These are phyloP conservation scores for Psammodynastes pulverulentus DNA, from an alignment of 2,113 vertebrate species.

Conservation along the genomic window DNA sequence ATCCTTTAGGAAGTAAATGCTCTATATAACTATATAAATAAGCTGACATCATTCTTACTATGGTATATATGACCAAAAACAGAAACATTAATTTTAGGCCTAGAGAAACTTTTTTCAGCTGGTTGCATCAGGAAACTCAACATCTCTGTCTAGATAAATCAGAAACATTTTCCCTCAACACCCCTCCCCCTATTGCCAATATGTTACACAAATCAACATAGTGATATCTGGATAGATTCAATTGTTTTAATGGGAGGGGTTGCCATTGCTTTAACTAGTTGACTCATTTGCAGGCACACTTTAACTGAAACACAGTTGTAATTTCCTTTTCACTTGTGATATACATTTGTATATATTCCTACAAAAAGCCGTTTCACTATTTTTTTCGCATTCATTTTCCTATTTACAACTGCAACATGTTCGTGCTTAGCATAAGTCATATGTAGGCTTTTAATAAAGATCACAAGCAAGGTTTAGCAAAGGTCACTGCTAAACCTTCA, in stretches of 20 bases:
- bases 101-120: neutral
- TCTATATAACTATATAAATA: neutral
- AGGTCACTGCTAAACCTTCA: neutral
- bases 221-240: neutral
- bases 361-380: neutral
- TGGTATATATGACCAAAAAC: neutral
- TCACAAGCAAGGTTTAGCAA: neutral
- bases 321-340: neutral
- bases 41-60: neutral
- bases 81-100: neutral
- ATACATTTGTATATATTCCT: neutral
- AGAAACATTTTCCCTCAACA: neutral
- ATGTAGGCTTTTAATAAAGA: neutral
- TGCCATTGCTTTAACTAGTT: neutral
- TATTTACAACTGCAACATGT: neutral
- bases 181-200: neutral
- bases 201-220: neutral
- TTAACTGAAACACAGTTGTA: neutral
- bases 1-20: neutral
- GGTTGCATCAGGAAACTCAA: neutral
- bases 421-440: neutral
- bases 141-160: neutral
- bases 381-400: neutral
- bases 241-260: neutral
- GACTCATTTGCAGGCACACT: neutral